These are phyloP conservation scores for Sinocyclocheilus maitianheensis DNA, from an alignment of 2,113 vertebrate species.

Conservation along the genomic window DNA sequence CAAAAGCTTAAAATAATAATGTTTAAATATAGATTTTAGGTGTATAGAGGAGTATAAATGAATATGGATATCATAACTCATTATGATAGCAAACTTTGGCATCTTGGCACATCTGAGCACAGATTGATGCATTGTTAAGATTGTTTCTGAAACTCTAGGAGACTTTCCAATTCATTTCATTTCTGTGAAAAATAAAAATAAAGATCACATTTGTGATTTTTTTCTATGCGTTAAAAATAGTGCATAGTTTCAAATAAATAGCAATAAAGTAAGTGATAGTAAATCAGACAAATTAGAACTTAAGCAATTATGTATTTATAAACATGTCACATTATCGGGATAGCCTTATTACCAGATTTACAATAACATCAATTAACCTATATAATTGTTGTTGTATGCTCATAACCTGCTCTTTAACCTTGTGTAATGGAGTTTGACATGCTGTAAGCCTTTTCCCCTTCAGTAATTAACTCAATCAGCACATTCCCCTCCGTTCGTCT, in stretches of 20 bases:
- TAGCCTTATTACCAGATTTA: not conserved
- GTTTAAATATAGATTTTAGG: not conserved
- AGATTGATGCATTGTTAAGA: not conserved
- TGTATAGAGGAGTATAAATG: not conserved
- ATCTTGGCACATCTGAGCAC: not conserved
- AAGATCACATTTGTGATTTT: not conserved
- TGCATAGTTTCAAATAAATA: not conserved
- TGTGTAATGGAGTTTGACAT: conserved; percentile 15
- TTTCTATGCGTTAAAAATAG: not conserved
- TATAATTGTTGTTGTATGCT: not conserved
- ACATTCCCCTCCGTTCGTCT: not conserved
- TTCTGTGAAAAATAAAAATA: not conserved
- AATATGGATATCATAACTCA: not conserved
- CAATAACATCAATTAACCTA: conserved; percentile 14
- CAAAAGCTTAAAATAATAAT: no score
- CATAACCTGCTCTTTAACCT: conserved; percentile 24
- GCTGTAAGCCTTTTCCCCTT: conserved; percentile 4
- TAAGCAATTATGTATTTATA: not conserved
- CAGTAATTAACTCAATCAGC: conserved; percentile 28
- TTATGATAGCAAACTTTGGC: not conserved
- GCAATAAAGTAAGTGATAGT: not conserved
- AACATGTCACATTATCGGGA: not conserved
- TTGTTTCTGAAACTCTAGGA: not conserved
- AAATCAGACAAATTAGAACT: not conserved
- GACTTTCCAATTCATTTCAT: not conserved